A percentile compares a stretch with the other conserved stretches of the same genome.
Conservation (phyloP, 2,113 vertebrate species). For the Rhineura floridana region DNA sequence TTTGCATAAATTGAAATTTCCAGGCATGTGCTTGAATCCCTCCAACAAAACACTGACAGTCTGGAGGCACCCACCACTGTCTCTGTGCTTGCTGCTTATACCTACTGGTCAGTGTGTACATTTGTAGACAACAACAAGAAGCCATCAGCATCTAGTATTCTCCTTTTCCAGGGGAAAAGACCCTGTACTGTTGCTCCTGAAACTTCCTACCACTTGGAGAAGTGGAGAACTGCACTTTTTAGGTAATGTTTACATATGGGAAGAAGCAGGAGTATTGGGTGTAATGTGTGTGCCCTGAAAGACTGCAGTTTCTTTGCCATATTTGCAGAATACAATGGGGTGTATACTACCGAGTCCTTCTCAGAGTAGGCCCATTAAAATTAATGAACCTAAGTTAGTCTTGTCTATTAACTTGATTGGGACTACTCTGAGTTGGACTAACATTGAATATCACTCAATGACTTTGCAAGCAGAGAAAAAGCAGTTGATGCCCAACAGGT, state of each 20-base stretch:
- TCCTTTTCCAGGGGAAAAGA: constrained; percentile 3
- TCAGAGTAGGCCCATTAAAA: no score
- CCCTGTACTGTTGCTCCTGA: not conserved
- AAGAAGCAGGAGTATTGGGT: constrained; percentile 6
- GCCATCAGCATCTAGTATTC: constrained; percentile 19
- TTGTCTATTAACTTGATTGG: no score
- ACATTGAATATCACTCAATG: no score
- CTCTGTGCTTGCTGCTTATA: not conserved
- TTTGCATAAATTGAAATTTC: no score
- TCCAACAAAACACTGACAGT: no score
- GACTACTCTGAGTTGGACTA: no score
- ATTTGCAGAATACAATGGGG: accelerated
- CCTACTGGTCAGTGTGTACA: not conserved
- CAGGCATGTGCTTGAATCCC: no score
- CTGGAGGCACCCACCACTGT: no score
- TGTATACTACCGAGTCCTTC: no score
- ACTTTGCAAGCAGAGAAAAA: not conserved
- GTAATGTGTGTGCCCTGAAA: not conserved
- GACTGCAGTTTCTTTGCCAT: constrained; percentile 4
- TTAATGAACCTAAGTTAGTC: no score
- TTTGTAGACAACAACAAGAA: not conserved
- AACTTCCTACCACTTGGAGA: not conserved
- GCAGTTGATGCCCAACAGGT: not conserved
- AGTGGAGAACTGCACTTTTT: no score
- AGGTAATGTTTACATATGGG: not conserved